These are phyloP conservation scores for Mythimna vitellina DNA, from an alignment of 2,888 invertebrate genomes.

Conservation along the genomic window DNA sequence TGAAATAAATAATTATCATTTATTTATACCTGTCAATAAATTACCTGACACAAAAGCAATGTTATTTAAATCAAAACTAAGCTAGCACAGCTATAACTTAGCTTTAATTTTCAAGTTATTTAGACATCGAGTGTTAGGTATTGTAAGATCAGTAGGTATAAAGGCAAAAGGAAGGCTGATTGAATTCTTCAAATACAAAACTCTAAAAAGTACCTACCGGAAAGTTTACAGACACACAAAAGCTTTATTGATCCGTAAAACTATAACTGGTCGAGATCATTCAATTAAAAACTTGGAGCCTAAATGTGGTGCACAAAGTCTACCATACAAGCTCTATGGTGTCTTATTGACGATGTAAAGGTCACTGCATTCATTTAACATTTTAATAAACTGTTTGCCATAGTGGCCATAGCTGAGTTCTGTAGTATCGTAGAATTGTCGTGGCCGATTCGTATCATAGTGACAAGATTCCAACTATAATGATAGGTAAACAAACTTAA, in stretches of 20 bases:
- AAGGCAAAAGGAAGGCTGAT: background rate
- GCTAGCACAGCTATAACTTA: background rate
- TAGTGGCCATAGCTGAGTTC: no score
- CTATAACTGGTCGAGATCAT: background rate
- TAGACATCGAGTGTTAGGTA: background rate
- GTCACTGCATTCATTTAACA: no score
- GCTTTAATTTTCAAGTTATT: background rate
- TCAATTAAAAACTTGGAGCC: background rate
- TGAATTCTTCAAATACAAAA: background rate
- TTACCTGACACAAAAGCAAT: constrained; percentile 8
- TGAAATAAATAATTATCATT: constrained; percentile 44
- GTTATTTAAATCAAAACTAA: constrained; percentile 15
- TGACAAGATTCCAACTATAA: background rate
- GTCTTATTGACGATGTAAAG: no score
- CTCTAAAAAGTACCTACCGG: no score
- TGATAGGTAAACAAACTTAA: constrained; percentile 26
- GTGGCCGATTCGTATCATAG: background rate
- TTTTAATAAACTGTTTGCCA: no score
- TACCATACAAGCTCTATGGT: background rate
- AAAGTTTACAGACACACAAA: background rate
- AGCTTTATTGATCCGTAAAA: background rate
- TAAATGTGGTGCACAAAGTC: background rate
- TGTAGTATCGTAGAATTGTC: background rate
- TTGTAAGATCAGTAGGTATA: no score
- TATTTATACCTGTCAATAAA: constrained; percentile 16